A percentile compares a stretch with the other conserved stretches of the same genome.
Evolutionary conservation across 2,888 invertebrate genomes (phyloP).

Genomic region (Brachyopa scutellaris): DNA sequence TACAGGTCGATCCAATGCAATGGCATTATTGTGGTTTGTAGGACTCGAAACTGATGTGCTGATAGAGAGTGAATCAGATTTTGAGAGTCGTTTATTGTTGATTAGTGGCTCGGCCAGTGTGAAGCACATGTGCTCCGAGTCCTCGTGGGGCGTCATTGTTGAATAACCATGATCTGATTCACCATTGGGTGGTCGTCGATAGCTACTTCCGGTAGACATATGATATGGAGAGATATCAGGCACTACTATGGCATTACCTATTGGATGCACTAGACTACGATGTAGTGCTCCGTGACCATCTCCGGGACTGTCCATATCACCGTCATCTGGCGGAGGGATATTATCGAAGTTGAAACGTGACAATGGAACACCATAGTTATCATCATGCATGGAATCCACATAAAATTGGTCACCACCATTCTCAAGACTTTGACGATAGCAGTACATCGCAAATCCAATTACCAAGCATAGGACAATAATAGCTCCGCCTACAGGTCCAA

Average conservation of each 20-base stretch:
- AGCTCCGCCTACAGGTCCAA: constrained; percentile 93
- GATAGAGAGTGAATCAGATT: constrained; percentile 84
- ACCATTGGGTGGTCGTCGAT: constrained; percentile 86
- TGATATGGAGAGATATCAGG: constrained; percentile 91
- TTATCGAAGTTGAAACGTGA: constrained; percentile 89
- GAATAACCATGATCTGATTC: constrained; percentile 96
- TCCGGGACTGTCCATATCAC: constrained; percentile 81
- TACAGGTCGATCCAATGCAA: constrained; percentile 35
- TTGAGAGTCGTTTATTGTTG: constrained; percentile 82
- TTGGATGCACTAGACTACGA: constrained; percentile 86
- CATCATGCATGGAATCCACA: constrained; percentile 83
- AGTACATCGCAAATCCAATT: constrained; percentile 91
- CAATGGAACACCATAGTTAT: constrained; percentile 86
- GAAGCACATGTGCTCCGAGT: constrained; percentile 91
- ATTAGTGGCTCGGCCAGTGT: constrained; percentile 87
- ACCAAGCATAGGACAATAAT: constrained; percentile 91
- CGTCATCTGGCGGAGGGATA: constrained; percentile 82
- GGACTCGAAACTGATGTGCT: constrained; percentile 83
- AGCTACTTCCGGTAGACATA: constrained; percentile 86
- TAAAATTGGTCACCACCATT: constrained; percentile 82
- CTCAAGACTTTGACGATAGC: constrained; percentile 87
- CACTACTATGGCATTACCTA: constrained; percentile 85
- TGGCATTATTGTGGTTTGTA: constrained; percentile 75
- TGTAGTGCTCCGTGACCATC: constrained; percentile 81
- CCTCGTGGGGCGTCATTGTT: constrained; percentile 96